phyloP scores from a whole-genome alignment of 2,888 invertebrate species.

The Aleiodes testaceus region DNA sequence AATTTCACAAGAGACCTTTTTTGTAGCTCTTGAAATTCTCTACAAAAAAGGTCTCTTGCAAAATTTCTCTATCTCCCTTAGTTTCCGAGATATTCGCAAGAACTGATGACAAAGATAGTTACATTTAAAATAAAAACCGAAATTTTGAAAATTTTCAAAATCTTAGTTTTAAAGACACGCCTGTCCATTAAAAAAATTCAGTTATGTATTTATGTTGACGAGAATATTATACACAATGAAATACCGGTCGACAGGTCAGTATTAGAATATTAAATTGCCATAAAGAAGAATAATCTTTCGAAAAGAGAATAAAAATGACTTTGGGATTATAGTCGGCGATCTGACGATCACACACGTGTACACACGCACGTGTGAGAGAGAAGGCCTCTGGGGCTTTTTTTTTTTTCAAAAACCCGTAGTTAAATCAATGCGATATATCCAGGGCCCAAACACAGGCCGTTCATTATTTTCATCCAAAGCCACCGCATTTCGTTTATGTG shows the following conservation, averaged over 20 bases:
- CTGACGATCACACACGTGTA: slow-evolving; percentile 22
- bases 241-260: slow-evolving; percentile 61
- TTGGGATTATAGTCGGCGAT: slow-evolving; percentile 25
- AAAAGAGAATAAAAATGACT: slow-evolving; percentile 15
- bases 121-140: no score
- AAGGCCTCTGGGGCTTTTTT: slow-evolving; percentile 44
- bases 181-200: slow-evolving; percentile 6
- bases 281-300: slow-evolving; percentile 8
- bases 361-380: slow-evolving; percentile 36
- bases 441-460: slow-evolving; percentile 21
- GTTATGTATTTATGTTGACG: slow-evolving; percentile 55
- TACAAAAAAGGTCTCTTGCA: no score
- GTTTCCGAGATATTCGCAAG: no score
- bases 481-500: neutral
- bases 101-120: no score
- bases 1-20: no score
- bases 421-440: slow-evolving; percentile 54
- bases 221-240: slow-evolving; percentile 59
- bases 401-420: slow-evolving; percentile 60
- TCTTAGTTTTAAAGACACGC: slow-evolving; percentile 12
- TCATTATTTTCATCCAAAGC: slow-evolving; percentile 31
- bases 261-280: slow-evolving; percentile 65
- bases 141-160: neutral
- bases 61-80: no score
- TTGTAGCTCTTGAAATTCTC: no score